A percentile compares a stretch with the other conserved stretches of the same genome.
These are phyloP conservation scores for Pavo muticus DNA, from an alignment of 2,113 vertebrate species.

Conservation along the genomic window DNA sequence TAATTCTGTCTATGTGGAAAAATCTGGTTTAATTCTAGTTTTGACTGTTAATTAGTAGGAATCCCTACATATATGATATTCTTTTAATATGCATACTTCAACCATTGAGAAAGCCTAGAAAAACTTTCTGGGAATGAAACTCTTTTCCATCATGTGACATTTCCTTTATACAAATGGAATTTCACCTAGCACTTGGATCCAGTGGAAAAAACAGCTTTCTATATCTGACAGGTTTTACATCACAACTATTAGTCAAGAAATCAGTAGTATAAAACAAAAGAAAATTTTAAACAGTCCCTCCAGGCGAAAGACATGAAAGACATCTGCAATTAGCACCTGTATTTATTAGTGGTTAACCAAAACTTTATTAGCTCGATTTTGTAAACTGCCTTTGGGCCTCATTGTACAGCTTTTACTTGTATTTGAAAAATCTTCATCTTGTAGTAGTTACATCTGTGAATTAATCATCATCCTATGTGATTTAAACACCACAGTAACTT, in stretches of 20 bases:
- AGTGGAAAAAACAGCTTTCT: background rate
- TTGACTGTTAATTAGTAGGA: background rate
- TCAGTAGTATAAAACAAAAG: background rate
- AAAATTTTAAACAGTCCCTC: background rate
- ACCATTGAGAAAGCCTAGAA: background rate
- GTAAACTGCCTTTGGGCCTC: background rate
- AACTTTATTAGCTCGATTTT: background rate
- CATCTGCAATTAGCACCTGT: background rate
- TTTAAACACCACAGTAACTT: background rate
- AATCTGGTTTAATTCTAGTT: background rate
- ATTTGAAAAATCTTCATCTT: background rate
- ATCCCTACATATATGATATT: background rate
- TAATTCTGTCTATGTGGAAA: background rate
- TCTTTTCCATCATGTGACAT: background rate
- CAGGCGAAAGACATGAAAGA: conserved; percentile 6
- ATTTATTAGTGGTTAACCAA: background rate
- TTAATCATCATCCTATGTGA: background rate
- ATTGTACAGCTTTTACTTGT: background rate
- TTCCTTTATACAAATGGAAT: background rate
- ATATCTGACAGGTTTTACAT: background rate
- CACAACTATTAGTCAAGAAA: conserved; percentile 24
- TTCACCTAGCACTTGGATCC: background rate
- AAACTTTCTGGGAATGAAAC: background rate
- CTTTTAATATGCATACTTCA: background rate
- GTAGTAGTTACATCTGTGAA: background rate